phyloP scores from a whole-genome alignment of 2,113 vertebrate species.

The Rhinoderma darwinii region DNA sequence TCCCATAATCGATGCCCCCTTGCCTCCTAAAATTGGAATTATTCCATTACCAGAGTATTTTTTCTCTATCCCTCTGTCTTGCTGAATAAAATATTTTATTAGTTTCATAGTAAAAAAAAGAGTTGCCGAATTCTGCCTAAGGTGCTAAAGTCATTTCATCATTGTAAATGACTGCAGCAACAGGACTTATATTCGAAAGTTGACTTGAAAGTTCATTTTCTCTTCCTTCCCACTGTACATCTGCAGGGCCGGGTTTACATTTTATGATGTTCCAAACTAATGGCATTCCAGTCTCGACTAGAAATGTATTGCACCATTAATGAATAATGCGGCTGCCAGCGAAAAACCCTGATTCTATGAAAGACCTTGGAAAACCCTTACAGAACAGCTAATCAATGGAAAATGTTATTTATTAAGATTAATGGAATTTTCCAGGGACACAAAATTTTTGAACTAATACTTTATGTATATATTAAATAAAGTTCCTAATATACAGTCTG shows the following conservation, averaged over 20 bases:
- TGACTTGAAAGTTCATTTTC: slow-evolving; percentile 28
- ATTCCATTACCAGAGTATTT: slow-evolving; percentile 21
- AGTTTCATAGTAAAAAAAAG: slow-evolving; percentile 19
- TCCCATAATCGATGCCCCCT: slow-evolving; percentile 35
- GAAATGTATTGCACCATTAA: not conserved
- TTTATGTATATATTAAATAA: too few species aligned
- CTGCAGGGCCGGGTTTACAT: not conserved
- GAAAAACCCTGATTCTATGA: not conserved
- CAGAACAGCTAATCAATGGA: too few species aligned
- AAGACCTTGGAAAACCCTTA: too few species aligned
- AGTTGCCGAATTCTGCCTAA: slow-evolving; percentile 29
- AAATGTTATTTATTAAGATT: too few species aligned
- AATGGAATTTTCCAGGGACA: too few species aligned
- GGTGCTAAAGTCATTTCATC: slow-evolving; percentile 39
- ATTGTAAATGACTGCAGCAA: slow-evolving; percentile 30
- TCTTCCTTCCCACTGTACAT: not conserved
- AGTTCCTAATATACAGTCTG: too few species aligned
- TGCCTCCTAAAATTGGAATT: slow-evolving; percentile 22
- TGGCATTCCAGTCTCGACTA: not conserved
- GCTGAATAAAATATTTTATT: slow-evolving; percentile 43
- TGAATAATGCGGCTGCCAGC: not conserved
- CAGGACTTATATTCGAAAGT: slow-evolving; percentile 27
- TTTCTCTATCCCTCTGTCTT: not conserved
- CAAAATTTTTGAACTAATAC: too few species aligned
- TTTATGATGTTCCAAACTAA: not conserved